phyloP scores from a whole-genome alignment of 2,888 invertebrate genomes.

The Melanostoma mellinum region DNA sequence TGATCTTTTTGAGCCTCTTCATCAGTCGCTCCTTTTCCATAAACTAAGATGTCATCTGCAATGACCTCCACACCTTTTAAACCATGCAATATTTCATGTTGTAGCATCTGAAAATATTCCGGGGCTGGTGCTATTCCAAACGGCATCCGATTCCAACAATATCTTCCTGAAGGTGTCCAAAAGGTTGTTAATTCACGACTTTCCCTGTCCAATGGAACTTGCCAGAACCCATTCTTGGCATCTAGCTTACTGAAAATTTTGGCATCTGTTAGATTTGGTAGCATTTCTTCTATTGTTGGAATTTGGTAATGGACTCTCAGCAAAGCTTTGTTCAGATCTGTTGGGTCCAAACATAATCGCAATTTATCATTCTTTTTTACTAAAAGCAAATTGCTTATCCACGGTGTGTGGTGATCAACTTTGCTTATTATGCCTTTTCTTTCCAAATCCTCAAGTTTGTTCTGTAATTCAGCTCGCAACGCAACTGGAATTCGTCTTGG shows the following conservation, averaged over 20 bases:
- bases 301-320: too few relatives aligned
- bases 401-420: neutral
- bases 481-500: neutral
- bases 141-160: too few relatives aligned
- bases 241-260: too few relatives aligned
- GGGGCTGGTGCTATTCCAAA: too few relatives aligned
- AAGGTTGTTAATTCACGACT: slow-evolving; percentile 40
- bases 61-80: slow-evolving; percentile 52
- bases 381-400: neutral
- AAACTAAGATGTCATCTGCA: slow-evolving; percentile 70
- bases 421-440: neutral
- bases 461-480: neutral
- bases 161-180: too few relatives aligned
- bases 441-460: neutral
- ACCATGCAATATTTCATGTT: slow-evolving; percentile 48
- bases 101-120: slow-evolving; percentile 65
- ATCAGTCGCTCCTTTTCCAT: slow-evolving; percentile 50
- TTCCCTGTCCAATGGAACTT: slow-evolving; percentile 3
- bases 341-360: too few relatives aligned
- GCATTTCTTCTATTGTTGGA: too few relatives aligned
- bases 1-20: slow-evolving; percentile 71
- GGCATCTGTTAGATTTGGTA: too few relatives aligned
- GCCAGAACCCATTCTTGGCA: neutral
- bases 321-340: neutral
- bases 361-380: neutral